Evolutionary conservation across 2,797 vertebrate species (phyloP).

Genomic region (Ctenopoma kingsleyae): DNA sequence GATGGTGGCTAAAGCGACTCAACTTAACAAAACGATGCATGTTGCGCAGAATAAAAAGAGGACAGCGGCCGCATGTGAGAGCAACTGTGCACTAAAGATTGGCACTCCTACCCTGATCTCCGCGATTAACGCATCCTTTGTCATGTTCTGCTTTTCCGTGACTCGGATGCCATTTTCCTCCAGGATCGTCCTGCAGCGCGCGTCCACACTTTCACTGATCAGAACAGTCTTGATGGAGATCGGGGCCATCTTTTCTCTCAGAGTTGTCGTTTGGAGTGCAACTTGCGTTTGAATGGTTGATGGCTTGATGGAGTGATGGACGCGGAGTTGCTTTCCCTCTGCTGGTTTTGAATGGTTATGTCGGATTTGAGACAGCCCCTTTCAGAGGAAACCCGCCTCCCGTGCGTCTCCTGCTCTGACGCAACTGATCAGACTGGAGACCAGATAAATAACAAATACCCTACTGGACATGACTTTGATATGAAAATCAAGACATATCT

Average conservation of each 20-base stretch:
- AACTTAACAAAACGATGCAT: background rate
- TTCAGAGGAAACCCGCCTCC: conserved; percentile 48
- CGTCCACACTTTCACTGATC: conserved; percentile 94
- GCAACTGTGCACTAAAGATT: background rate
- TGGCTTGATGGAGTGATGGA: conserved; percentile 41
- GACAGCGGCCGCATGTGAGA: background rate
- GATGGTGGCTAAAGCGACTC: background rate
- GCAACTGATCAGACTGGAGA: conserved; percentile 3
- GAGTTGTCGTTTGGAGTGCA: background rate
- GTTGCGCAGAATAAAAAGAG: background rate
- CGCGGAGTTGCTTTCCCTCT: conserved; percentile 25
- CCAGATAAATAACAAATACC: background rate
- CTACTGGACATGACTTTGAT: too few species aligned
- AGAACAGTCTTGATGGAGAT: conserved; percentile 86
- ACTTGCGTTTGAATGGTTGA: conserved; percentile 10
- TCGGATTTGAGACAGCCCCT: conserved; percentile 36
- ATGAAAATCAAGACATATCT: too few species aligned
- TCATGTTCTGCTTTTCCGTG: conserved; percentile 89
- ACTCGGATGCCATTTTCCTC: conserved; percentile 90
- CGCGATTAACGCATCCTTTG: conserved; percentile 88
- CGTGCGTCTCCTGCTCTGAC: conserved; percentile 31
- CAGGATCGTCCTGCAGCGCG: conserved; percentile 89
- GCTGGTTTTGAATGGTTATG: conserved; percentile 67
- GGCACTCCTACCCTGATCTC: conserved; percentile 88
- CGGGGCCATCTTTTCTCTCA: conserved; percentile 84